phyloP scores from a whole-genome alignment of 2,797 vertebrate species.

The Protosalanx chinensis region DNA sequence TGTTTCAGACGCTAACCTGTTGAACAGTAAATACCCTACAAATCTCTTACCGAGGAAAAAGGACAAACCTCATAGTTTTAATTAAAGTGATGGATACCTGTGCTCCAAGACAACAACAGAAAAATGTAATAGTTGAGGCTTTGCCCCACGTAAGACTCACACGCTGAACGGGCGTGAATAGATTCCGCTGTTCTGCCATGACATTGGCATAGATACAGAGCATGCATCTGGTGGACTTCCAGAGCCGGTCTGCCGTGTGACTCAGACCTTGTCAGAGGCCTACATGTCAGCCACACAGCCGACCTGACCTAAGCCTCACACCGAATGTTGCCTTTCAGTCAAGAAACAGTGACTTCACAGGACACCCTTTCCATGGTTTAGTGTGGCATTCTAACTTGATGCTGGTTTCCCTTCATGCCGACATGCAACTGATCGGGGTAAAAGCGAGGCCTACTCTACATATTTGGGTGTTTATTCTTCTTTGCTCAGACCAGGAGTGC shows the following conservation, averaged over 20 bases:
- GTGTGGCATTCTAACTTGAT: too few species aligned
- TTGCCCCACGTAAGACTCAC: background rate
- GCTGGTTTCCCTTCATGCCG: background rate
- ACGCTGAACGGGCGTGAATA: background rate
- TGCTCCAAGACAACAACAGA: background rate
- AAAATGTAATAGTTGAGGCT: background rate
- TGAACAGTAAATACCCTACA: too few species aligned
- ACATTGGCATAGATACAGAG: background rate
- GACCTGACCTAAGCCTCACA: conserved; percentile 8
- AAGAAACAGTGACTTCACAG: conserved; percentile 14
- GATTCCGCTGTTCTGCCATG: background rate
- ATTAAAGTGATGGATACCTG: background rate
- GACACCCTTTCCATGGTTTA: too few species aligned
- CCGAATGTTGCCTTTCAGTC: background rate
- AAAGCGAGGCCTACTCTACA: background rate
- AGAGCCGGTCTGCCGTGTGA: background rate
- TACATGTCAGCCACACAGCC: background rate
- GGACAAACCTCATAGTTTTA: background rate
- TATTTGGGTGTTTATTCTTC: background rate
- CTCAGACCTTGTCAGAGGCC: conserved; percentile 4
- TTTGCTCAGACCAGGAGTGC: background rate
- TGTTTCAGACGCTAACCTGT: background rate
- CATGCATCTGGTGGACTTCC: background rate
- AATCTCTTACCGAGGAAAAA: background rate
- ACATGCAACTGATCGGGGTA: background rate